These are phyloP conservation scores for Rhabdophis nuchalis DNA, from an alignment of 2,797 vertebrate species.

Conservation along the genomic window DNA sequence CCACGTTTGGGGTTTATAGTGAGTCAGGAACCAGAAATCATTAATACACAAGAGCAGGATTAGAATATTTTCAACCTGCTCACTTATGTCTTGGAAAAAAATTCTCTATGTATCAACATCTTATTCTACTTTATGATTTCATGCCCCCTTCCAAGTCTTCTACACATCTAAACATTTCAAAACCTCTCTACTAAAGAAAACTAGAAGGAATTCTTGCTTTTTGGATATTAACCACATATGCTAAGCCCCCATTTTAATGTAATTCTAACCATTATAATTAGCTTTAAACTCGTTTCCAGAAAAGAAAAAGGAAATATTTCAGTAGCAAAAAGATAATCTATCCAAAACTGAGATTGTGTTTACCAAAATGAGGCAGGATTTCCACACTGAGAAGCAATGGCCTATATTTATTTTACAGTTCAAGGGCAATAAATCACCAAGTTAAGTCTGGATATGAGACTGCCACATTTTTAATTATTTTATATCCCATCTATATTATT, in stretches of 20 bases:
- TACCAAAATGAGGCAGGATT: not conserved
- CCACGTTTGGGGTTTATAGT: not conserved
- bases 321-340: not conserved
- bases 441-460: not conserved
- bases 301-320: not conserved
- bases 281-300: not conserved
- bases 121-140: not conserved
- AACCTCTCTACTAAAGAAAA: not conserved
- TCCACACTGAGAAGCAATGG: not conserved
- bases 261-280: not conserved
- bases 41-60: not conserved
- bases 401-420: not conserved
- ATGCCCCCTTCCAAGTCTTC: not conserved
- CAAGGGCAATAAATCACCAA: not conserved
- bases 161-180: not conserved
- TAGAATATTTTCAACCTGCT: not conserved
- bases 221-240: not conserved
- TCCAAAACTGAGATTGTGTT: not conserved
- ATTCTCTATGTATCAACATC: not conserved
- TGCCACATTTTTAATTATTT: not conserved
- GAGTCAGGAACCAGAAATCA: not conserved
- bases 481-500: no score
- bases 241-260: not conserved
- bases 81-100: not conserved
- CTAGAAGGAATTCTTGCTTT: not conserved